phyloP scores from a whole-genome alignment of 2,888 invertebrate species.

The Polydrusus tereticollis region DNA sequence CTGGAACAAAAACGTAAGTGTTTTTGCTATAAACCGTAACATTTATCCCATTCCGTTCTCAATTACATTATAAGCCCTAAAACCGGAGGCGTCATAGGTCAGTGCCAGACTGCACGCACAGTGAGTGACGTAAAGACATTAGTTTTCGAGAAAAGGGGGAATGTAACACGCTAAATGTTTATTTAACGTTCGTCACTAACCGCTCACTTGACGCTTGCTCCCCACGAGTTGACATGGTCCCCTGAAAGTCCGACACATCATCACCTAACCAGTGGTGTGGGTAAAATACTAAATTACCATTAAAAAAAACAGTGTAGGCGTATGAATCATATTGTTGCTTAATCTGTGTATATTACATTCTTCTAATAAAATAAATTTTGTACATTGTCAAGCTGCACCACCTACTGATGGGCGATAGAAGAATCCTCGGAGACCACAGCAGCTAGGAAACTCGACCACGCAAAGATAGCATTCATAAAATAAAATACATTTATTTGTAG shows the following conservation, averaged over 20 bases:
- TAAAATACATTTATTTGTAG: too few species aligned
- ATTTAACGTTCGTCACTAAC: conserved; percentile 49
- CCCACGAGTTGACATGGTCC: conserved; percentile 44
- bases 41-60: conserved; percentile 48
- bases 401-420: too few species aligned
- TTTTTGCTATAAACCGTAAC: conserved; percentile 44
- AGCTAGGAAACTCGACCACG: too few species aligned
- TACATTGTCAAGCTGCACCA: too few species aligned
- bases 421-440: too few species aligned
- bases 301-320: too few species aligned
- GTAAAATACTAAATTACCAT: neutral
- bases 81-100: conserved; percentile 48
- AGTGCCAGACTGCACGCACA: conserved; percentile 50
- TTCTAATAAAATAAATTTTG: too few species aligned
- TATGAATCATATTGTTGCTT: too few species aligned
- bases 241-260: conserved; percentile 46
- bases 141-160: conserved; percentile 47
- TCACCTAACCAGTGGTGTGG: conserved; percentile 36
- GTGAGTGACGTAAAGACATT: conserved; percentile 51
- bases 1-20: conserved; percentile 36
- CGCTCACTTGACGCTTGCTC: conserved; percentile 50
- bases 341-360: too few species aligned
- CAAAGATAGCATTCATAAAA: too few species aligned
- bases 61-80: conserved; percentile 49
- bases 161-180: conserved; percentile 47